These are phyloP conservation scores for Hydrochoerus hydrochaeris DNA, from an alignment of 2,113 vertebrate genomes.

Conservation along the genomic window DNA sequence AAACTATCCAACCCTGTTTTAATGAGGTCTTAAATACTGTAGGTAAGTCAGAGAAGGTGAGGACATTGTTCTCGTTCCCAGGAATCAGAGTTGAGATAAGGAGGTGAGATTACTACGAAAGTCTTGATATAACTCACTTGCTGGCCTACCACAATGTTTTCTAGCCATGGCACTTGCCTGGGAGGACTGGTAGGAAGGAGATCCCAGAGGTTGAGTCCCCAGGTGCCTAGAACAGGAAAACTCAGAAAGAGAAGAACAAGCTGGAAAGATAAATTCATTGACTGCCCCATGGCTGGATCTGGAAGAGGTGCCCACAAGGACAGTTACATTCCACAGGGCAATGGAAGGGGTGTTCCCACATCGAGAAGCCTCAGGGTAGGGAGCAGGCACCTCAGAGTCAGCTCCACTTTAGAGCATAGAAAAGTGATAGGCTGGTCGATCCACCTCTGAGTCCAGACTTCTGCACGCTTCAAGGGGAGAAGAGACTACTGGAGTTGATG, in stretches of 20 bases:
- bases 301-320: neutral
- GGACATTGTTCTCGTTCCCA: neutral
- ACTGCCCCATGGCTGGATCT: neutral
- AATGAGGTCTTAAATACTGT: neutral
- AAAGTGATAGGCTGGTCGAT: neutral
- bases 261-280: neutral
- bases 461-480: neutral
- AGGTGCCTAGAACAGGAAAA: neutral
- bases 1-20: neutral
- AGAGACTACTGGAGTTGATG: neutral
- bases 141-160: neutral
- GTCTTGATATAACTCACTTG: neutral
- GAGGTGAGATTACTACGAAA: neutral
- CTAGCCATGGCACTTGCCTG: neutral
- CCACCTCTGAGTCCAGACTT: neutral
- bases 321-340: accelerated
- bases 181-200: neutral
- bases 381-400: neutral
- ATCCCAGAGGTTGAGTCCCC: neutral
- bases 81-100: neutral
- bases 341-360: neutral
- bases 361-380: neutral
- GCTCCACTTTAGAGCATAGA: neutral
- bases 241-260: neutral
- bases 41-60: neutral